Percentiles rank a stretch among this genome's conserved stretches.
Evolutionary conservation across 2,113 vertebrate species (phyloP).

Genomic region (Willisornis vidua): DNA sequence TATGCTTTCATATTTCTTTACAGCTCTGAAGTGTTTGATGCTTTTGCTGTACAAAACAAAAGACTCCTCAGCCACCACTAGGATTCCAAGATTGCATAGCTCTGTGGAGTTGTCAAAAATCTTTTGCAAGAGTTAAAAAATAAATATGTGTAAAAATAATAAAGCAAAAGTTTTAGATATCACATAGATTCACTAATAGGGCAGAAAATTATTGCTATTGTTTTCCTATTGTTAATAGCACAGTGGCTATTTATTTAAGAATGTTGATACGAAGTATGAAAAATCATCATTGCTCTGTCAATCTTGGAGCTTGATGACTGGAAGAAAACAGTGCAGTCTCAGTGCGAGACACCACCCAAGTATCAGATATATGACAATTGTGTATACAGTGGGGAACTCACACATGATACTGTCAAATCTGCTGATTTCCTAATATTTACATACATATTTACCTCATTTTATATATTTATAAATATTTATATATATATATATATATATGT

Average conservation of each 20-base stretch:
- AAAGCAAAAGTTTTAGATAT: neutral
- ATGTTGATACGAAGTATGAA: neutral
- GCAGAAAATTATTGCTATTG: neutral
- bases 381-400: neutral
- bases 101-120: neutral
- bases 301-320: neutral
- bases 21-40: neutral
- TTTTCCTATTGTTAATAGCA: neutral
- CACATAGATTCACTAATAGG: neutral
- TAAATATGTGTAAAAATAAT: neutral
- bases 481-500: neutral
- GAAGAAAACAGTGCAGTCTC: neutral
- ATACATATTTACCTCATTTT: too few relatives aligned
- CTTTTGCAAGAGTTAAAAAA: neutral
- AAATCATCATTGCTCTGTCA: neutral
- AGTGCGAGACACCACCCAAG: neutral
- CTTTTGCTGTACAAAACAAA: neutral
- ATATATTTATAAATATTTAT: too few relatives aligned
- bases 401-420: neutral
- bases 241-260: neutral
- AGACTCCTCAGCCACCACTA: neutral
- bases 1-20: slow-evolving; percentile 7
- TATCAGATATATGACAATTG: neutral
- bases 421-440: neutral
- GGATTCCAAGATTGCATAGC: neutral